phyloP scores from a whole-genome alignment of 1,140 invertebrate genomes.

The Oryzaephilus surinamensis region DNA sequence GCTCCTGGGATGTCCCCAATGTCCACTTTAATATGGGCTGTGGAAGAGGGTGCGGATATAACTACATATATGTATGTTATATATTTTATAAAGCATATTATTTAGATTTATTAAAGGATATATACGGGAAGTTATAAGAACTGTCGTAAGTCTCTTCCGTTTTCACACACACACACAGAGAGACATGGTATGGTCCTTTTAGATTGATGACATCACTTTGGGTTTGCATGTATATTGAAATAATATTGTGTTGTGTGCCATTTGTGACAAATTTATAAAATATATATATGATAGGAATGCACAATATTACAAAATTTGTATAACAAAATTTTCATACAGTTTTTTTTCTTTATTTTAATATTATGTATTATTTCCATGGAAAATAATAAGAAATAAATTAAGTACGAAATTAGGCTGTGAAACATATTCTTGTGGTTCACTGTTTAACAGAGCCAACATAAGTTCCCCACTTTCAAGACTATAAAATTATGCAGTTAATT shows the following conservation, averaged over 20 bases:
- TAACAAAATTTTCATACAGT: no score
- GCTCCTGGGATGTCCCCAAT: slow-evolving; percentile 13
- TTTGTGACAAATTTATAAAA: slow-evolving; percentile 3
- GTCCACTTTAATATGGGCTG: slow-evolving; percentile 19
- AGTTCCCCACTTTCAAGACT: slow-evolving; percentile 18
- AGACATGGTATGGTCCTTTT: no score
- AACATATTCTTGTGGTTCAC: slow-evolving; percentile 1
- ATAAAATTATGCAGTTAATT: slow-evolving; percentile 28
- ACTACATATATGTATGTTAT: no score
- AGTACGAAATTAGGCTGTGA: slow-evolving; percentile 5
- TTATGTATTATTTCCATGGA: no score
- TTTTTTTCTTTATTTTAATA: no score
- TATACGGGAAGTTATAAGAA: slow-evolving; percentile 11
- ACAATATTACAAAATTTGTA: no score
- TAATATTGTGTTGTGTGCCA: slow-evolving; percentile 1
- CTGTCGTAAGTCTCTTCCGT: slow-evolving; percentile 9
- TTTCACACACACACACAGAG: no score
- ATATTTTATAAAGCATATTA: slow-evolving; percentile 17
- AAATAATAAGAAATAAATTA: no score
- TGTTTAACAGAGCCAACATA: slow-evolving; percentile 8
- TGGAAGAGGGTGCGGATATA: slow-evolving; percentile 15
- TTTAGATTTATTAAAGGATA: slow-evolving; percentile 18
- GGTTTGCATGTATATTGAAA: slow-evolving; percentile 7
- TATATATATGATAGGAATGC: background rate
- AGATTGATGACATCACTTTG: slow-evolving; percentile 7